A percentile compares a stretch with the other conserved stretches of the same genome.
These are phyloP conservation scores for Noctilio leporinus DNA, from an alignment of 2,113 vertebrate species.

Conservation along the genomic window DNA sequence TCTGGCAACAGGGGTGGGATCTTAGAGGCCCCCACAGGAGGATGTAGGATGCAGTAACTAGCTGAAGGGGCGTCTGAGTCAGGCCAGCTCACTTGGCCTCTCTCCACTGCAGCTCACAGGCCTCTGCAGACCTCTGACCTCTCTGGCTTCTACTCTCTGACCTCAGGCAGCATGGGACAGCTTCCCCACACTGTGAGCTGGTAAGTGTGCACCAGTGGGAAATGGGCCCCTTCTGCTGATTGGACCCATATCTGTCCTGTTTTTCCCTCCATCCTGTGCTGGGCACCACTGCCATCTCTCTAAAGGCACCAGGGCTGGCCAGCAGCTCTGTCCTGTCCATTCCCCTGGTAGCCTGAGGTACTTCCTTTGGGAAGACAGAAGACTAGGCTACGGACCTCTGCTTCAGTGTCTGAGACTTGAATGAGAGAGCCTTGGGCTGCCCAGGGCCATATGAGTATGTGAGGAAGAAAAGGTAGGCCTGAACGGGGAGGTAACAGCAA, in stretches of 20 bases:
- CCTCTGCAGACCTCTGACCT: slow-evolving; percentile 92
- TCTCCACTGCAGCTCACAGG: slow-evolving; percentile 85
- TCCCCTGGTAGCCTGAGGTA: neutral
- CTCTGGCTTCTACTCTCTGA: slow-evolving; percentile 92
- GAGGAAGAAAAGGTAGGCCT: neutral
- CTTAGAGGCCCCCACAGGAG: neutral
- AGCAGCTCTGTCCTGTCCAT: neutral
- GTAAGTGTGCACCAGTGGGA: slow-evolving; percentile 83
- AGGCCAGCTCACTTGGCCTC: neutral
- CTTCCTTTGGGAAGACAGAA: neutral
- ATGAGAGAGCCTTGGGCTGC: neutral
- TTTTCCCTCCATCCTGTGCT: neutral
- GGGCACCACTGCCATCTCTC: neutral
- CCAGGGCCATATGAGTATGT: neutral
- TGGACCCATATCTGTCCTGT: neutral
- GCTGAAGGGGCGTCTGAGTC: neutral
- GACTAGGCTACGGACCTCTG: neutral
- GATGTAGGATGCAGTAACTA: neutral
- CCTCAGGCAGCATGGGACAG: slow-evolving; percentile 91
- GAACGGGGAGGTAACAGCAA: neutral
- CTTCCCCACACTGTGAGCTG: slow-evolving; percentile 96
- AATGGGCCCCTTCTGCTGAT: neutral
- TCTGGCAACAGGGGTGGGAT: neutral
- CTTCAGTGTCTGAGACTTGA: neutral
- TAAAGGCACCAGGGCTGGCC: neutral